Base-by-base conservation (phyloP, 2,888 invertebrate genomes). In the Drosophila paramelanica region DNA sequence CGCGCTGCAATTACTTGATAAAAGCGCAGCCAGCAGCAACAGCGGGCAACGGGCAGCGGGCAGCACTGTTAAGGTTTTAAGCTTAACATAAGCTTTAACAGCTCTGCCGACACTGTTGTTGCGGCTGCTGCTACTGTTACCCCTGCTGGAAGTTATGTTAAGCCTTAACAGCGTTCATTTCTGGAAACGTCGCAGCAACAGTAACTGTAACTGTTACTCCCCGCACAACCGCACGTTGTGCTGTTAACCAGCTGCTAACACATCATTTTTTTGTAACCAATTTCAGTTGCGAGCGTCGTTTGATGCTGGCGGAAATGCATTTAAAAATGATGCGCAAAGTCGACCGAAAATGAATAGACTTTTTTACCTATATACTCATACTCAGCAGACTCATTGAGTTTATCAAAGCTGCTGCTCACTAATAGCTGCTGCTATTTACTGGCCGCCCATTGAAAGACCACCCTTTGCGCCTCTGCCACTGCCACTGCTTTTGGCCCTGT, bases 251-350 rank as follows among this genome's bases (percentile, higher is more conserved):
- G 42, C 20, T 13, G 20, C 20, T 42, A 13, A 1, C 20, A 20
- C 10, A 17, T 17, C 17, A 17, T 23, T 23, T 5, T 36, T 13
- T 36, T 11, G 13, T 5, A 73, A 58, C 65, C 61, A 70, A 73
- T 78, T 83, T 80, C 45, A 52, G 77, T 53, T 71, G 70, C 41
- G 71, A 64, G 57, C 68, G 27, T 65, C 71, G 53, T 62, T 75
- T 61, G 59, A 41, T 60, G 56, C 49, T 50, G 65, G 73, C 62
- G 71, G 67, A 79, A 82, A 72, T 79, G 86, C 83, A 85, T 80
- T 80, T 73, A 67, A 78, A 72, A 80, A 78, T 80, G 72, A 82
- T 80, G 72, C 67, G 56, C 60, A 82, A 79, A 73, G 58, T 78
- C 60, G 65, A 49, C 61, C 49, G 33, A 69, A 75, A 77, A 67